These are phyloP conservation scores for Onthophagus taurus DNA, from an alignment of 1,140 invertebrate genomes.

Conservation along the genomic window DNA sequence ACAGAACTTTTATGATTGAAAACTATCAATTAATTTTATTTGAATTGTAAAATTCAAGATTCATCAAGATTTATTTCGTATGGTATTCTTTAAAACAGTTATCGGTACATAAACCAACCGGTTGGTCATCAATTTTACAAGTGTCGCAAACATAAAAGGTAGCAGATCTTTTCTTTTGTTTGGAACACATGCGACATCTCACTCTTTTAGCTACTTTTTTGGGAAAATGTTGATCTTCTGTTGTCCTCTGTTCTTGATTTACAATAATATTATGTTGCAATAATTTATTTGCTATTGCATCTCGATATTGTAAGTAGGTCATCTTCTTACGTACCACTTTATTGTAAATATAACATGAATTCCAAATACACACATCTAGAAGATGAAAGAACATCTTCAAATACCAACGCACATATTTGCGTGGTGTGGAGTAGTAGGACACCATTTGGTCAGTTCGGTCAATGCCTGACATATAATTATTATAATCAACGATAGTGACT, in stretches of 20 bases:
- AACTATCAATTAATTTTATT: too few relatives aligned
- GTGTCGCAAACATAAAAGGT: conserved; percentile 3
- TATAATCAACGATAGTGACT: too few relatives aligned
- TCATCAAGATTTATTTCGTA: too few relatives aligned
- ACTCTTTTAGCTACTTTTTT: conserved; percentile 4
- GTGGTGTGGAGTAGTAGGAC: conserved; percentile 8
- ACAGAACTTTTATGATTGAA: too few relatives aligned
- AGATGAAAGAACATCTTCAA: conserved; percentile 7
- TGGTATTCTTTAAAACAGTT: conserved; percentile 7
- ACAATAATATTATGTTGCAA: too few relatives aligned
- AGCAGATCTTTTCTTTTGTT: not conserved
- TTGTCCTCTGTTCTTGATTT: not conserved
- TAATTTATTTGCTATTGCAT: conserved; percentile 1
- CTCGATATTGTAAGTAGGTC: conserved; percentile 1
- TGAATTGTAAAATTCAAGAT: too few relatives aligned
- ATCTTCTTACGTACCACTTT: conserved; percentile 1
- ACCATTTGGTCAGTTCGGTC: conserved; percentile 1
- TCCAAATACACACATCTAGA: conserved; percentile 23
- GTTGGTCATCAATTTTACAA: conserved; percentile 1
- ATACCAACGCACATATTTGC: conserved; percentile 4
- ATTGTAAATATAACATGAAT: conserved; percentile 12
- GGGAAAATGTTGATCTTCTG: not conserved
- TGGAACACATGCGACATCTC: not conserved
- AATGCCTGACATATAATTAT: not conserved
- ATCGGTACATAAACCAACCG: conserved; percentile 3